Evolutionary conservation across 2,797 vertebrate genomes (phyloP).

Genomic region (Acanthurus tractus): DNA sequence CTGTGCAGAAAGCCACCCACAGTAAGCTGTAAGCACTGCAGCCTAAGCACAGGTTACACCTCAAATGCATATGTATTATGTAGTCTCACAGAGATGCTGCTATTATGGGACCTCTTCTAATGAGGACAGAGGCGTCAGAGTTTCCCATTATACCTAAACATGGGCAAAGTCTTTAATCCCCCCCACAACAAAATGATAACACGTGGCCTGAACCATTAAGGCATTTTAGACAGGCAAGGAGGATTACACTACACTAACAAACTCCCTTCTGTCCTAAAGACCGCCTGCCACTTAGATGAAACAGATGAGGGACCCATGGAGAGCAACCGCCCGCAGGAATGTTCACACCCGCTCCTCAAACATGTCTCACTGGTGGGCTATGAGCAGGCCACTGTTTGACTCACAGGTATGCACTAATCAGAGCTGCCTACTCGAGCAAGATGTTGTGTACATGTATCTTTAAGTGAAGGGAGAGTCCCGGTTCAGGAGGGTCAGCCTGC

Average conservation of each 20-base stretch:
- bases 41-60: conserved; percentile 58
- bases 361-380: conserved; percentile 43
- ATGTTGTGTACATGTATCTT: conserved; percentile 18
- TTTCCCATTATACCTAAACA: conserved; percentile 47
- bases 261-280: background rate
- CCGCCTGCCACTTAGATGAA: background rate
- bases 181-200: conserved; percentile 49
- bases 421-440: conserved; percentile 32
- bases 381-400: conserved; percentile 56
- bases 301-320: conserved; percentile 9
- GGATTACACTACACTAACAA: conserved; percentile 14
- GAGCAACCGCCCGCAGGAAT: conserved; percentile 45
- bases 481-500: conserved; percentile 27
- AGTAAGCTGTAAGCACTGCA: conserved; percentile 47
- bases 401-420: conserved; percentile 69
- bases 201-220: conserved; percentile 35
- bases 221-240: conserved; percentile 6
- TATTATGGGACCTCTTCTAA: conserved; percentile 61
- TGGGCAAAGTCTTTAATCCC: conserved; percentile 14
- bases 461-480: conserved; percentile 6
- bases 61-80: conserved; percentile 47
- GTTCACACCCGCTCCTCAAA: conserved; percentile 59
- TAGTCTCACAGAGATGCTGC: conserved; percentile 59
- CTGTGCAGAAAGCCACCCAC: conserved; percentile 51
- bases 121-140: conserved; percentile 35